Conservation (phyloP, 1,140 invertebrate genomes). For the Drosophila tristis region DNA sequence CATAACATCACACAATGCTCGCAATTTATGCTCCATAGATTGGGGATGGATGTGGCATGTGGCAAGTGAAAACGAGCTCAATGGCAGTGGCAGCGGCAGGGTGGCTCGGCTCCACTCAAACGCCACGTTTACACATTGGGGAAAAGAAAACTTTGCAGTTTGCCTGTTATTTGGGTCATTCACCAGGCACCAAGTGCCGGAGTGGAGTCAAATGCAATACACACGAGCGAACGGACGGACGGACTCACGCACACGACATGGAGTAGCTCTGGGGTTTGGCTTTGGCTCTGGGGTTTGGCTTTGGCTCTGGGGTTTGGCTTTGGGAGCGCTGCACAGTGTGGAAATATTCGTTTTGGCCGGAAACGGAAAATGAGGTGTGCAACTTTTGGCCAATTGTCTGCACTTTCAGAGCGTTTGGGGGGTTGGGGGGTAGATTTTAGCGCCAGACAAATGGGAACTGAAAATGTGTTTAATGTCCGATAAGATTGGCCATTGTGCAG, state of each 20-base stretch:
- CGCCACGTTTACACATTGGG: constrained; percentile 47
- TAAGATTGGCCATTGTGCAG: constrained; percentile 18
- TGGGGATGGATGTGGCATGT: constrained; percentile 2
- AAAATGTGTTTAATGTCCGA: constrained; percentile 44
- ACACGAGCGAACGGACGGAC: constrained; percentile 2
- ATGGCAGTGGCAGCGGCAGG: constrained; percentile 58
- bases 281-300: not conserved
- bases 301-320: not conserved
- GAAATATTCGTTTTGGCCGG: constrained; percentile 39
- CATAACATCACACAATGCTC: constrained; percentile 77
- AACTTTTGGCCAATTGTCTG: constrained; percentile 47
- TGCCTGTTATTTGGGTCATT: constrained; percentile 83
- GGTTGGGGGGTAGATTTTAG: not conserved
- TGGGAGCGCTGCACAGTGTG: constrained; percentile 18
- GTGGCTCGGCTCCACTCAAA: constrained; percentile 1
- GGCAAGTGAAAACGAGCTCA: constrained; percentile 76
- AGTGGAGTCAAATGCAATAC: constrained; percentile 51
- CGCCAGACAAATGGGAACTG: constrained; percentile 32
- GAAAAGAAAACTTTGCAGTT: constrained; percentile 47
- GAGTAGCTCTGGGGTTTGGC: not conserved
- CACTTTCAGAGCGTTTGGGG: constrained; percentile 5
- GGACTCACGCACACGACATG: constrained; percentile 57
- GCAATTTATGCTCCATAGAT: constrained; percentile 56
- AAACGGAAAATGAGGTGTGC: constrained; percentile 72
- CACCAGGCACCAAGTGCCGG: constrained; percentile 64